A percentile compares a stretch with the other conserved stretches of the same genome.
These are phyloP conservation scores for Heterohyrax brucei DNA, from an alignment of 2,797 vertebrate genomes.

Conservation along the genomic window DNA sequence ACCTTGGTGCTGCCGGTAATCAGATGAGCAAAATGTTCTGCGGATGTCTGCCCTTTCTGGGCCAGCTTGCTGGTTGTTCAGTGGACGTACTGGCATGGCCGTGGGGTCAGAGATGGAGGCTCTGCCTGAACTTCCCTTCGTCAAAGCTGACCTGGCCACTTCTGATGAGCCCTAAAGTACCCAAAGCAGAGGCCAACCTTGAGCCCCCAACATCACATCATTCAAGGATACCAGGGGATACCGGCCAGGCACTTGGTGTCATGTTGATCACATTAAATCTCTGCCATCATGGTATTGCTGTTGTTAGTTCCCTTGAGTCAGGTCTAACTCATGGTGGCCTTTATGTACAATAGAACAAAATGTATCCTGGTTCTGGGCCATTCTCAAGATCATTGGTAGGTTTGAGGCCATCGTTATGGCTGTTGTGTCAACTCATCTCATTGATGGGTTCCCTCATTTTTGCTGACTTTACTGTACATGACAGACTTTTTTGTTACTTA, in stretches of 20 bases:
- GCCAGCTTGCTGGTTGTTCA: neutral
- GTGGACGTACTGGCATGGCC: neutral
- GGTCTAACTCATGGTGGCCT: neutral
- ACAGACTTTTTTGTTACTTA: neutral
- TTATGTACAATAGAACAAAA: too few relatives aligned
- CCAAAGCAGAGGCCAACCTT: neutral
- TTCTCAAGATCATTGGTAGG: too few relatives aligned
- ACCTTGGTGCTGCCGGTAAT: neutral
- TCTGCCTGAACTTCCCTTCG: neutral
- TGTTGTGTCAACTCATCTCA: too few relatives aligned
- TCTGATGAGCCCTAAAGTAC: neutral
- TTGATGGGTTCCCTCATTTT: too few relatives aligned
- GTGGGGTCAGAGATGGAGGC: neutral
- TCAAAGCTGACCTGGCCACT: neutral
- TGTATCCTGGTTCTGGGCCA: too few relatives aligned
- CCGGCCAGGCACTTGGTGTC: neutral
- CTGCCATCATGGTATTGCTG: neutral
- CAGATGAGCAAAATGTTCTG: neutral
- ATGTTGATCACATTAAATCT: neutral
- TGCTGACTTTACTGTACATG: too few relatives aligned
- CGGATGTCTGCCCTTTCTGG: neutral
- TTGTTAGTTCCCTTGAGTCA: neutral
- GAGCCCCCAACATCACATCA: neutral
- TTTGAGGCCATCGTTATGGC: too few relatives aligned
- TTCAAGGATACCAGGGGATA: neutral